Evolutionary conservation across 2,797 vertebrate genomes (phyloP), one percentile per base, ranked within the genome.

Genomic region (Mormyrops attenuatus): DNA sequence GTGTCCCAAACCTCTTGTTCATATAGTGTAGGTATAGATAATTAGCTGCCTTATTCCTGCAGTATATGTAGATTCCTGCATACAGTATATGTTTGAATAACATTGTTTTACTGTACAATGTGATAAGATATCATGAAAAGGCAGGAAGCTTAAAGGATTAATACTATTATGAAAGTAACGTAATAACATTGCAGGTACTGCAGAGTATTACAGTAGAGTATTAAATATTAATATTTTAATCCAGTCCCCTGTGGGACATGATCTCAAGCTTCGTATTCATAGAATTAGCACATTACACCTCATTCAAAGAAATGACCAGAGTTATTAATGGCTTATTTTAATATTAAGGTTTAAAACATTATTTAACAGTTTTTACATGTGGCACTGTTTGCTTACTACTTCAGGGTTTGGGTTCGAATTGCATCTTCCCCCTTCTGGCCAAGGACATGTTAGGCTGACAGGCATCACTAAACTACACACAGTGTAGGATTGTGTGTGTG

Each of bases 201-300:
- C 2, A 22, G 38, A 3, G 77, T 44, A 82, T 82, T 82, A 82
- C 38, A 44, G 20, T 82, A 47, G 77, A 20, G 6, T 82, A 82
- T 82, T 50, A 52, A 85, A 52, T 50, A 85, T 85, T 50, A 50
- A 85, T 85, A 26, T 85, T 52, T 85, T 85, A 85, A 85, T 85
- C 44, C 49, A 50, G 44, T 85, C 2, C n/a, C 22, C 49, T 85
- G 49, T 47, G 41, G 82, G n/a, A n/a, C 49, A 85, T 52, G 49
- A 85, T 85, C 49, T 85, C n/a, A 85, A 52, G 8, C 49, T 85
- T 50, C n/a, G 0, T 52, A 30, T 26, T 52, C 44, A 50, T 50
- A 50, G 82, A 85, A 50, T 85, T 85, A 85, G 4, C 44, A 52
- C 22, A 52, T 13, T 52, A 13, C n/a, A 85, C 82, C 44, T 85